Base-by-base conservation (phyloP, 2,888 invertebrate species). In the Caenorhabditis macrosperma region DNA sequence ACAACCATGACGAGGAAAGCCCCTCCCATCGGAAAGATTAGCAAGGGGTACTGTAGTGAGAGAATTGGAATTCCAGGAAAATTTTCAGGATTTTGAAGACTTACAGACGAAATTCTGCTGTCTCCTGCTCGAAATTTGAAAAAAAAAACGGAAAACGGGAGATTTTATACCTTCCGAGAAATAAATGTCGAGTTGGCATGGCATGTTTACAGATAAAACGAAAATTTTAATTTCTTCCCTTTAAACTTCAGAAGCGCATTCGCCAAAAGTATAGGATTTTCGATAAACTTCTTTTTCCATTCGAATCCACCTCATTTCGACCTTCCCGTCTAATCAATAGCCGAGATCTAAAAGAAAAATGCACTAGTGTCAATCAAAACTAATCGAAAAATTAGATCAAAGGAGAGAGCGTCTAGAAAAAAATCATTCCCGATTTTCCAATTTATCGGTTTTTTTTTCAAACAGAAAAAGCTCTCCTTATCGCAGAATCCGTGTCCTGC, bases 351-450 rank as follows among this genome's bases (percentile, higher is more conserved):
- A 3, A 44, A 12, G 26, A n/a, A 24, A 48, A 22, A 72, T 78
- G 78, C 68, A 78, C 63, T 78, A 67, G 74, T 38, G 38, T 78
- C 78, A 78, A 78, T 78, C 78, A 74, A 78, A 71, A 78, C 67
- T 74, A 74, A 78, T 78, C 78, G 74, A 74, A 35, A 74, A 74
- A 35, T 26, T 59, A 68, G 72, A 78, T 78, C 74, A n/a, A n/a
- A n/a, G n/a, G n/a, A n/a, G n/a, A n/a, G 68, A 59, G n/a, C 57
- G 66, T 46, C 61, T 63, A 17, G 24, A 15, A 20, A 38, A n/a
- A 26, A 5, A 3, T 15, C 3, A 20, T 20, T 46, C 22, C 6
- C 5, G 6, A 20, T 46, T 20, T 3, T 46, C 20, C 22, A 20
- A 10, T 44, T 44, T 4, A 44, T n/a, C n/a, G 33, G 9, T 33